Evolutionary conservation across 2,113 vertebrate genomes (phyloP).

Genomic region (Circaetus gallicus): DNA sequence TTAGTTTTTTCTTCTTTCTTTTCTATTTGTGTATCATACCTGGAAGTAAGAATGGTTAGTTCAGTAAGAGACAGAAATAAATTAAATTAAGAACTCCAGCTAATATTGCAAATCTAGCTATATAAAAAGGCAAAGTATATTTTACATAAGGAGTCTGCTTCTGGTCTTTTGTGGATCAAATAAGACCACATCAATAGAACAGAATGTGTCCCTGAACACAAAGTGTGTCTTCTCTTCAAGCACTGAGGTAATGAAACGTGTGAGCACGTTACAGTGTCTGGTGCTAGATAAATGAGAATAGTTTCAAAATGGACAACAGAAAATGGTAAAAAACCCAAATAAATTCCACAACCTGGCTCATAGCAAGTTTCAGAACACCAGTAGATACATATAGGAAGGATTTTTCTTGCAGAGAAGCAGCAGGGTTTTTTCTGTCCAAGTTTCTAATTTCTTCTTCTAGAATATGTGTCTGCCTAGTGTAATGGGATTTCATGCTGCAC

Average conservation of each 20-base stretch:
- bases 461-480: background rate
- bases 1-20: background rate
- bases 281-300: background rate
- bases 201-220: background rate
- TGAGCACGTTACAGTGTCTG: background rate
- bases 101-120: background rate
- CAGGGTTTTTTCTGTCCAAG: background rate
- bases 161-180: background rate
- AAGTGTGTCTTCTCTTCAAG: background rate
- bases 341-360: background rate
- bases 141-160: background rate
- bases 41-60: background rate
- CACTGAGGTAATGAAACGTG: accelerated
- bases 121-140: background rate
- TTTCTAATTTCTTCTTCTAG: background rate
- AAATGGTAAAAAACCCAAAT: background rate
- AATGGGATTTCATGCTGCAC: background rate
- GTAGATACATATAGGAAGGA: background rate
- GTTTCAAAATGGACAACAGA: background rate
- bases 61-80: background rate
- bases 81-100: background rate
- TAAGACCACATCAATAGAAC: background rate
- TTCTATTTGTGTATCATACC: background rate
- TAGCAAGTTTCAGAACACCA: background rate
- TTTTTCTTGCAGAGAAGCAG: background rate